Evolutionary conservation across 2,888 invertebrate species (phyloP).

Genomic region (Xylota sylvarum): DNA sequence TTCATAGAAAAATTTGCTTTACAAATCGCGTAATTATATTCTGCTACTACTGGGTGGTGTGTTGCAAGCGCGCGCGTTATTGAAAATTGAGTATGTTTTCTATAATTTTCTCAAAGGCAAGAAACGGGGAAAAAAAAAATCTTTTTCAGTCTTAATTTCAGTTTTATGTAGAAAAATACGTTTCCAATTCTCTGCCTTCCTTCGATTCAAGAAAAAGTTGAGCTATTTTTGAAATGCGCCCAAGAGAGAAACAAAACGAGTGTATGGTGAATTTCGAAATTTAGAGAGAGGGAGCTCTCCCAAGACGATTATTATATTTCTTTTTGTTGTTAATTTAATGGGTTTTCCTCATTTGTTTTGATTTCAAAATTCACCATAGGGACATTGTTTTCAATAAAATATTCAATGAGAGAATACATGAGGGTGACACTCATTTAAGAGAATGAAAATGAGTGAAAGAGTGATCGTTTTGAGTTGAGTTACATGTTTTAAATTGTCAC

Average conservation of each 20-base stretch:
- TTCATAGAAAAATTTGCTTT: constrained; percentile 30
- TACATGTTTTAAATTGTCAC: constrained; percentile 4
- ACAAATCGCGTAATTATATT: constrained; percentile 58
- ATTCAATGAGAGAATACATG: background rate
- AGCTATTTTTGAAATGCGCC: constrained; percentile 66
- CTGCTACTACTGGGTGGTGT: constrained; percentile 29
- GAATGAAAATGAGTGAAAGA: background rate
- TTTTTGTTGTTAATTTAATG: constrained; percentile 6
- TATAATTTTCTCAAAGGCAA: background rate
- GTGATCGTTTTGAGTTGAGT: constrained; percentile 9
- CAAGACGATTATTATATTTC: constrained; percentile 14
- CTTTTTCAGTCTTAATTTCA: constrained; percentile 31
- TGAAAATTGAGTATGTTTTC: constrained; percentile 55
- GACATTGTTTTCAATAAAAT: background rate
- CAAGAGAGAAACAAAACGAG: constrained; percentile 32
- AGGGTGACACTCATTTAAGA: background rate
- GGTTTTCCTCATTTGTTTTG: constrained; percentile 1
- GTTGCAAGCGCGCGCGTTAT: constrained; percentile 54
- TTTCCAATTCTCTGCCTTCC: constrained; percentile 29
- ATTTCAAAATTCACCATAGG: constrained; percentile 11
- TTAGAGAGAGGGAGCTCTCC: constrained; percentile 46
- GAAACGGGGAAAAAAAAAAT: constrained; percentile 3
- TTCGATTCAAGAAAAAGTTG: constrained; percentile 44
- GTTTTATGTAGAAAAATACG: constrained; percentile 42
- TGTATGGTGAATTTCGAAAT: constrained; percentile 55